These are phyloP conservation scores for Lethenteron reissneri DNA, from an alignment of 2,113 vertebrate species.

Conservation along the genomic window DNA sequence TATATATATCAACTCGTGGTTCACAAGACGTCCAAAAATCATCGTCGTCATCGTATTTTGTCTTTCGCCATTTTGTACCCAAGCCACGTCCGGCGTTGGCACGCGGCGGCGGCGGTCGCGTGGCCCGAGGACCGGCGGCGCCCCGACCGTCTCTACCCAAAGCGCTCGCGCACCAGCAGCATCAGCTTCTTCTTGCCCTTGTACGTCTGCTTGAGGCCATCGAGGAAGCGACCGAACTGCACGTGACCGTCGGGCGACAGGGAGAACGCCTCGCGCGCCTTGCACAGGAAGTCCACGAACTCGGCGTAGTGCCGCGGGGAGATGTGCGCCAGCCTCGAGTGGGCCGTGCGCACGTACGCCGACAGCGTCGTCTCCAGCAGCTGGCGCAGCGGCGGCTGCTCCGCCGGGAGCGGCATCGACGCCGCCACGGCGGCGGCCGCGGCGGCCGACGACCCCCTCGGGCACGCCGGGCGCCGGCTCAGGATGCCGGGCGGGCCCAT, in stretches of 20 bases:
- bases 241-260: constrained; percentile 85
- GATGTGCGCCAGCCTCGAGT: constrained; percentile 93
- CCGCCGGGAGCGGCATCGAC: constrained; percentile 88
- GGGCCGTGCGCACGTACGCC: constrained; percentile 94
- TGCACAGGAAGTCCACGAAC: constrained; percentile 95
- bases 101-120: no score
- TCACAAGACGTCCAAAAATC: no score
- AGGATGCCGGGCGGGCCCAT: constrained; percentile 84
- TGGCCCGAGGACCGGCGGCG: no score
- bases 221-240: constrained; percentile 93
- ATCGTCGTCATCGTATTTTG: no score
- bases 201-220: constrained; percentile 99
- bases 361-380: constrained; percentile 83
- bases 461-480: constrained; percentile 33
- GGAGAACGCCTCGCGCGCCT: constrained; percentile 79
- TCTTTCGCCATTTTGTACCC: no score
- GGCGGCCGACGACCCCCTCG: constrained; percentile 30
- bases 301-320: constrained; percentile 91
- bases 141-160: constrained; percentile 36
- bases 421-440: constrained; percentile 71
- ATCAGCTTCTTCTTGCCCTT: constrained; percentile 99
- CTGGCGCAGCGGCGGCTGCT: constrained; percentile 86
- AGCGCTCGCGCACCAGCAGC: constrained; percentile 83
- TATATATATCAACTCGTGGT: no score
- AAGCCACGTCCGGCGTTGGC: no score